Evolutionary conservation across 2,888 invertebrate species (phyloP).

Genomic region (Ormyrus nitidulus): DNA sequence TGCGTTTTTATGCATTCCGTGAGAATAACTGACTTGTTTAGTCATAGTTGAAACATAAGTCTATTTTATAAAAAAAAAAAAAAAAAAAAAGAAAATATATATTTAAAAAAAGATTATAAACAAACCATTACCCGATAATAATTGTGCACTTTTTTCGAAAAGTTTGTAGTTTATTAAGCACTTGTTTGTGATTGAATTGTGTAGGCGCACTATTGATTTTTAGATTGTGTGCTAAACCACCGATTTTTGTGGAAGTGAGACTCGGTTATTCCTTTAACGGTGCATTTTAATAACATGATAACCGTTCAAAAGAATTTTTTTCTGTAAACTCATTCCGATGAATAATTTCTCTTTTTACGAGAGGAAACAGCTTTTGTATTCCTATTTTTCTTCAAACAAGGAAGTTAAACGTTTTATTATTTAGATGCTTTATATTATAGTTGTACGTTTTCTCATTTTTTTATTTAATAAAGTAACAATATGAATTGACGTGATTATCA

Average conservation of each 20-base stretch:
- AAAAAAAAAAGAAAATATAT: slow-evolving; percentile 27
- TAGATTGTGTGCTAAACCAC: slow-evolving; percentile 15
- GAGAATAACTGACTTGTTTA: slow-evolving; percentile 45
- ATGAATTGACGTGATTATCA: neutral
- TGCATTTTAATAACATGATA: slow-evolving; percentile 28
- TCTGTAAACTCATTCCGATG: slow-evolving; percentile 7
- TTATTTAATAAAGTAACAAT: slow-evolving; percentile 53
- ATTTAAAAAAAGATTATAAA: slow-evolving; percentile 25
- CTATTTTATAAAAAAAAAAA: slow-evolving; percentile 47
- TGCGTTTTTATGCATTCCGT: slow-evolving; percentile 44
- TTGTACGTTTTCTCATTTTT: slow-evolving; percentile 52
- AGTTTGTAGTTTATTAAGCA: slow-evolving; percentile 45
- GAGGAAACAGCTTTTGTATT: slow-evolving; percentile 29
- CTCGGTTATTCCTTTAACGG: slow-evolving; percentile 36
- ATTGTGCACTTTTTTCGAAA: slow-evolving; percentile 35
- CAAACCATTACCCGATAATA: slow-evolving; percentile 15
- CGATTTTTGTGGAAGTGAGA: slow-evolving; percentile 23
- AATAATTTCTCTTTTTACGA: slow-evolving; percentile 46
- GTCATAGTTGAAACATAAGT: slow-evolving; percentile 38
- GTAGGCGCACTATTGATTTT: slow-evolving; percentile 27
- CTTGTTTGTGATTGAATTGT: slow-evolving; percentile 51
- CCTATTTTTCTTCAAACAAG: slow-evolving; percentile 33
- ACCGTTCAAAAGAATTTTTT: slow-evolving; percentile 18
- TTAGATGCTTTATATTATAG: slow-evolving; percentile 56
- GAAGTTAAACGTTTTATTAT: slow-evolving; percentile 49